These are phyloP conservation scores for Periophthalmodon schlosseri DNA, from an alignment of 2,113 vertebrate genomes.

Conservation along the genomic window DNA sequence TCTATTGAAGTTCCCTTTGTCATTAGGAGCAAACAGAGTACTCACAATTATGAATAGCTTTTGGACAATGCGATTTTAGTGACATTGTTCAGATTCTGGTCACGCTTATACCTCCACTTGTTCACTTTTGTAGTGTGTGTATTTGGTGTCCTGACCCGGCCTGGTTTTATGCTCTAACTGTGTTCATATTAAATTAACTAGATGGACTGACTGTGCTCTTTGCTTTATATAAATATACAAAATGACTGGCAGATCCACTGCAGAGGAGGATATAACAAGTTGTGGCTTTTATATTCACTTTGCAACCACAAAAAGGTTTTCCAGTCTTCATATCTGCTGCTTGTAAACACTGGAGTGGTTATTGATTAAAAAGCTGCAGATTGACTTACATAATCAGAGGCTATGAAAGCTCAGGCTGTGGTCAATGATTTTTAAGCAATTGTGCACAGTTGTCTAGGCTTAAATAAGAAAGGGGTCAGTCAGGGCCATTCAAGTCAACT, in stretches of 20 bases:
- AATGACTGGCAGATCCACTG: constrained; percentile 47
- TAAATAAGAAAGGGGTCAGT: constrained; percentile 15
- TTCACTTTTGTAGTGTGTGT: not conserved
- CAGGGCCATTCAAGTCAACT: constrained; percentile 8
- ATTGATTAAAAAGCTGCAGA: constrained; percentile 70
- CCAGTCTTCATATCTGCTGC: constrained; percentile 47
- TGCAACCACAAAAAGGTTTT: constrained; percentile 58
- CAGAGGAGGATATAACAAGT: constrained; percentile 55
- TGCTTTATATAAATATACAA: constrained; percentile 34
- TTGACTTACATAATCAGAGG: constrained; percentile 51
- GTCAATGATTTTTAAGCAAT: constrained; percentile 43
- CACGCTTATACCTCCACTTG: not conserved
- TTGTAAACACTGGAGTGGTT: constrained; percentile 65
- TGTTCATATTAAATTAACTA: constrained; percentile 1
- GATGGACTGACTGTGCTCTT: constrained; percentile 22
- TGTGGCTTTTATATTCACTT: constrained; percentile 61
- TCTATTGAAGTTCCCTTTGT: constrained; percentile 10
- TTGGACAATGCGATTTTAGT: not conserved
- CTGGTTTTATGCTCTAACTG: not conserved
- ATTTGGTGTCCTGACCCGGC: not conserved
- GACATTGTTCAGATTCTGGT: not conserved
- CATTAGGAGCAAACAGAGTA: not conserved
- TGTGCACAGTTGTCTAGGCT: constrained; percentile 42
- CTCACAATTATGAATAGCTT: not conserved
- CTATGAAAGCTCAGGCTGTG: constrained; percentile 41